Base-by-base conservation (phyloP, 2,113 vertebrate species). In the Pelecanus crispus region DNA sequence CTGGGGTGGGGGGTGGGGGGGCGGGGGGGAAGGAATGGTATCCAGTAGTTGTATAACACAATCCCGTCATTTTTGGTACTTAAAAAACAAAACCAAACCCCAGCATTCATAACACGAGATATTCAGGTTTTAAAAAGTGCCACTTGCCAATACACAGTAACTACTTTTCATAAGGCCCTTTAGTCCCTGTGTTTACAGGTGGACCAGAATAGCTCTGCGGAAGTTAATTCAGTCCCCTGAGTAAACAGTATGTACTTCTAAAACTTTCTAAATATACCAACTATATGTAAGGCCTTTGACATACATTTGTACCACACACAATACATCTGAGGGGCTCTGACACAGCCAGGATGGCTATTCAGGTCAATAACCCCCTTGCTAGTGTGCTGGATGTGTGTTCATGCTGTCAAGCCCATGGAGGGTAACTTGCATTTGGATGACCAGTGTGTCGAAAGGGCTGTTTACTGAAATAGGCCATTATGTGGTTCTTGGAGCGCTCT, bases 161-260 rank as follows among this genome's bases (percentile, higher is more conserved):
- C 92, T 81, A 80, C 73, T 94, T 90, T 95, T 96, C 91, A 83
- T 92, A 91, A 92, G 53, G 75, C 58, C 47, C 22, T 95, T 94
- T 88, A 87, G 93, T 72, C 40, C 38, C 7, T 71, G 65, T 96
- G 71, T 95, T 97, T 97, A 94, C 61, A 88, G 91, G 93, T 95
- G 82, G 86, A 90, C 95, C 88, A 92, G 94, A 96, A 93, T 92
- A 84, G 79, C 94, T 94, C 95, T 85, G 59, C 91, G 86, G 92
- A 96, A 94, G 61, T 95, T 92, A 92, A 71, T 59, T 58, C 63
- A 80, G 92, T 92, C 77, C 49, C 36, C 85, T 87, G 73, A 92
- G 56, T 92, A 96, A 97, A 97, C 86, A 94, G 40, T 58, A 80
- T 42, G 66, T 83, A 31, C 50, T 88, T 70, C 90, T 79, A 77